These are phyloP conservation scores for Cheirogaleus major DNA, from an alignment of 2,797 vertebrate species.

Conservation along the genomic window DNA sequence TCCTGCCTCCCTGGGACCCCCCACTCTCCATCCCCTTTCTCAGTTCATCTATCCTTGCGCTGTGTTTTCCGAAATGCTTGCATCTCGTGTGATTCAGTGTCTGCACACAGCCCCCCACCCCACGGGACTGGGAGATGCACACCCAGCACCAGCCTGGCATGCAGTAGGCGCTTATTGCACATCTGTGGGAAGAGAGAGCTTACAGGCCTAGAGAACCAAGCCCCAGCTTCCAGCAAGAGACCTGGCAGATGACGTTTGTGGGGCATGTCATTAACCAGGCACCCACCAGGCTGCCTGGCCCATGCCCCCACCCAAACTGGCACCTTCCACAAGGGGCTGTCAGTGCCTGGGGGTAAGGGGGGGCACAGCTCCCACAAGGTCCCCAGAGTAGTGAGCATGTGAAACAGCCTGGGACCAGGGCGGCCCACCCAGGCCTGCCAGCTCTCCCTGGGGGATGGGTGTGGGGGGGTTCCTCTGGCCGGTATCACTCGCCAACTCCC, in stretches of 20 bases:
- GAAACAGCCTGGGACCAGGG: not conserved
- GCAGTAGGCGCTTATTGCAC: accelerated
- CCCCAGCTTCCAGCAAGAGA: too few relatives aligned
- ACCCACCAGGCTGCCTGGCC: not conserved
- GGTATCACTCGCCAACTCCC: conserved; percentile 43
- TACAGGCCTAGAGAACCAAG: accelerated
- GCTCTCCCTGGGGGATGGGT: not conserved
- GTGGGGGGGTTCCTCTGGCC: not conserved
- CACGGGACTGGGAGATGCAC: too few relatives aligned
- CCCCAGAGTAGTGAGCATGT: not conserved
- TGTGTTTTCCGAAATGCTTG: accelerated
- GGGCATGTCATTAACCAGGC: not conserved
- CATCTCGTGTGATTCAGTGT: not conserved
- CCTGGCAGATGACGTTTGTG: too few relatives aligned
- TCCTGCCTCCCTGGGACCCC: not conserved
- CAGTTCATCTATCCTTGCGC: not conserved
- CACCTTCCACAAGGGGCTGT: not conserved
- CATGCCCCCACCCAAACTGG: not conserved
- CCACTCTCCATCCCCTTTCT: not conserved
- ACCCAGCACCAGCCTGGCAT: not conserved
- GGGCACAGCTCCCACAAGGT: not conserved
- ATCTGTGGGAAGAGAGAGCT: not conserved
- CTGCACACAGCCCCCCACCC: not conserved
- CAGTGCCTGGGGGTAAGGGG: not conserved
- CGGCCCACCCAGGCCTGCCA: not conserved